Percentiles rank a stretch among this genome's conserved stretches.
Conservation (phyloP, 2,113 vertebrate genomes). For the Chionis minor region DNA sequence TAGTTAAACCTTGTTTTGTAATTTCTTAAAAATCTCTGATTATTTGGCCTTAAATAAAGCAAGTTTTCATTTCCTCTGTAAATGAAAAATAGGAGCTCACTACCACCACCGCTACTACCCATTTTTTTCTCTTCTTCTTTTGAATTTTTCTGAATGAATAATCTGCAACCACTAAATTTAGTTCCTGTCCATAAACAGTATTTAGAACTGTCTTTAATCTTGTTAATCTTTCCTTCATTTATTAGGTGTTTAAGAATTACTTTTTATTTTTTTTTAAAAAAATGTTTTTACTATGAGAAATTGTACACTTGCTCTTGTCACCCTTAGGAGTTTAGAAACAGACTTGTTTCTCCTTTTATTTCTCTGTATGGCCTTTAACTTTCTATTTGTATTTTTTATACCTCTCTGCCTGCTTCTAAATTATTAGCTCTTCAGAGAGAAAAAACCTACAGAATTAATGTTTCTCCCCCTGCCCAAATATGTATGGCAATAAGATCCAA, state of each 20-base stretch:
- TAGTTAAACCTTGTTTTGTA: background rate
- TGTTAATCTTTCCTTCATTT: background rate
- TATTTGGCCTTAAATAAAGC: background rate
- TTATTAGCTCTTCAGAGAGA: background rate
- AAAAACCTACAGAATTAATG: fast-evolving
- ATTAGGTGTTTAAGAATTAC: background rate
- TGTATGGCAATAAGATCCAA: background rate
- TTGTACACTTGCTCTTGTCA: fast-evolving
- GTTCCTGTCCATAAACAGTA: background rate
- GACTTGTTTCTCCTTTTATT: background rate
- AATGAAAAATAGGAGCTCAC: background rate
- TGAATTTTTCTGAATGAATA: background rate
- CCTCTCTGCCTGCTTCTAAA: background rate
- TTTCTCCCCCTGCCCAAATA: background rate
- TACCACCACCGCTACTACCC: background rate
- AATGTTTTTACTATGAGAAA: background rate
- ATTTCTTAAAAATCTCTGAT: background rate
- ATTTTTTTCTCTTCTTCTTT: background rate
- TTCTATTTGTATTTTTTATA: background rate
- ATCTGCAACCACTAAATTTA: background rate
- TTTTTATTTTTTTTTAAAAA: background rate
- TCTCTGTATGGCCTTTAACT: background rate
- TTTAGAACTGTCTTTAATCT: background rate
- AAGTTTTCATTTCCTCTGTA: background rate
- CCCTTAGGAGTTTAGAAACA: background rate